phyloP scores from a whole-genome alignment of 2,888 invertebrate species.

The Dryocosmus kuriphilus region DNA sequence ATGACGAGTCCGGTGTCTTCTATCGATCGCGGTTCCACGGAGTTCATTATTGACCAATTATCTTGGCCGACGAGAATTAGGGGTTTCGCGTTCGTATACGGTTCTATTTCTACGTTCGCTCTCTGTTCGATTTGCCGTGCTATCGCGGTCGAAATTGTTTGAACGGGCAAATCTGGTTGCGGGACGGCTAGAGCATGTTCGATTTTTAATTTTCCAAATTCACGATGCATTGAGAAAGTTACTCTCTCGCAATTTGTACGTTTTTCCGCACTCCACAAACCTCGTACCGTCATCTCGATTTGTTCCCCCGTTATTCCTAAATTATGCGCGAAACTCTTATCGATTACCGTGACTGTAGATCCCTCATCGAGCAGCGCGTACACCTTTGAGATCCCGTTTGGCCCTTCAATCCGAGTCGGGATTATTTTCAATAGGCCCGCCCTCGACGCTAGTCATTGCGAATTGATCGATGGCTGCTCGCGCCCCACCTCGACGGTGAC shows the following conservation, averaged over 20 bases:
- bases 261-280: background rate
- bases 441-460: background rate
- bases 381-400: background rate
- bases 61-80: conserved; percentile 41
- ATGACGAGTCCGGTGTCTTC: conserved; percentile 25
- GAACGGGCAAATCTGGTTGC: background rate
- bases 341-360: background rate
- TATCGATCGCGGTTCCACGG: conserved; percentile 13
- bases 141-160: background rate
- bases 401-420: background rate
- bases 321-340: background rate
- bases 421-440: background rate
- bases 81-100: conserved; percentile 27
- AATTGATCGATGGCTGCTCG: background rate
- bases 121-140: background rate
- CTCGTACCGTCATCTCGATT: background rate
- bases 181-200: background rate
- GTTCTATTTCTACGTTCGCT: no score
- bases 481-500: no score
- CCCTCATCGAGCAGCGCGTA: background rate
- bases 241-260: background rate
- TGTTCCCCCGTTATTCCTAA: background rate
- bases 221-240: background rate
- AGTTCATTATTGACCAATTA: conserved; percentile 35
- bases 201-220: background rate